Conservation (phyloP, 2,888 invertebrate genomes). For the Archaeoteleia sp. region DNA sequence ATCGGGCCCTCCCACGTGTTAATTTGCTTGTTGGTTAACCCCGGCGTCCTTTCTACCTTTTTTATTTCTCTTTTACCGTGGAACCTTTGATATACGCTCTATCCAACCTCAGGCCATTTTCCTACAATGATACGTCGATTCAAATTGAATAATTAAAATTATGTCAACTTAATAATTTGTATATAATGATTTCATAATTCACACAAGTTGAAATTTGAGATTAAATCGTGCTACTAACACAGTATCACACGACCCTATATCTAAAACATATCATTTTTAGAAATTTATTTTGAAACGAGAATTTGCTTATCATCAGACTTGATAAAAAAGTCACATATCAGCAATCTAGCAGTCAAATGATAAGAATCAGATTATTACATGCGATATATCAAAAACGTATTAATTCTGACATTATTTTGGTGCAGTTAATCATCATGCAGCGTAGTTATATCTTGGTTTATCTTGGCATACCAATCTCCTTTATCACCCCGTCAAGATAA, state of each 20-base stretch:
- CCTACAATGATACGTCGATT: too few species aligned
- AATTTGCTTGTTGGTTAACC: constrained; percentile 74
- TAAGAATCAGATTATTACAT: constrained; percentile 17
- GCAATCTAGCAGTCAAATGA: constrained; percentile 26
- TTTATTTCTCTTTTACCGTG: constrained; percentile 34
- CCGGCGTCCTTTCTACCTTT: constrained; percentile 49
- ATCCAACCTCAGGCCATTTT: too few species aligned
- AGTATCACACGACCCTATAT: too few species aligned
- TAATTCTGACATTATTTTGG: constrained; percentile 30
- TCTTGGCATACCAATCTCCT: constrained; percentile 29
- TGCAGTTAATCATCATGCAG: constrained; percentile 43
- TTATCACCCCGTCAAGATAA: constrained; percentile 32
- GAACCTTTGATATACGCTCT: too few species aligned
- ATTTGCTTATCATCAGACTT: not conserved
- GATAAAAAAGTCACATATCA: constrained; percentile 22
- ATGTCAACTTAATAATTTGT: too few species aligned
- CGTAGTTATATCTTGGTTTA: constrained; percentile 35
- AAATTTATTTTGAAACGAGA: too few species aligned
- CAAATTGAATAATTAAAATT: too few species aligned
- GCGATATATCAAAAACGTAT: constrained; percentile 15
- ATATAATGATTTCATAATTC: too few species aligned
- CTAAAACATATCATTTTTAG: too few species aligned
- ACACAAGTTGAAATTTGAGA: too few species aligned
- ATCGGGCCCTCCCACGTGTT: constrained; percentile 75
- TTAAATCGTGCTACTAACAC: too few species aligned